Evolutionary conservation across 2,797 vertebrate genomes (phyloP).

Genomic region (Sorex maritimensis): DNA sequence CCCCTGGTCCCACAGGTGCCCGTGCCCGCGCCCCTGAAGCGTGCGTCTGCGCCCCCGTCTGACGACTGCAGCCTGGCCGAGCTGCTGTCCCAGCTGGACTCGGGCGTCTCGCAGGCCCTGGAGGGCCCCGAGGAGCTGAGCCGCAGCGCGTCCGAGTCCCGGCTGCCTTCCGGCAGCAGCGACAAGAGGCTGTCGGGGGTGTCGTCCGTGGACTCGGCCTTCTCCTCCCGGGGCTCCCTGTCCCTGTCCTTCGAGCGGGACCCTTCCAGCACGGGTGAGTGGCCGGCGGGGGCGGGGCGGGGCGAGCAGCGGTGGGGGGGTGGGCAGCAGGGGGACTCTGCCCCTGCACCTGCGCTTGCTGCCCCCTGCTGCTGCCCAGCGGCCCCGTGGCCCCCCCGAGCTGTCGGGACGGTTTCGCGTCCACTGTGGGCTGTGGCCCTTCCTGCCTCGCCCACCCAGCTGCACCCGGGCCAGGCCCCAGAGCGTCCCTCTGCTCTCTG

Average conservation of each 20-base stretch:
- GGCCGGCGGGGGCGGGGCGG: fast-evolving
- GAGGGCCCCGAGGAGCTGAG: constrained; percentile 94
- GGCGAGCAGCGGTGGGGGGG: fast-evolving
- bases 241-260: constrained; percentile 97
- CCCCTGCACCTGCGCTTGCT: not conserved
- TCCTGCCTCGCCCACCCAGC: too few species aligned
- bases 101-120: constrained; percentile 95
- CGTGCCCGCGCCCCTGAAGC: constrained; percentile 84
- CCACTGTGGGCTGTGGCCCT: too few species aligned
- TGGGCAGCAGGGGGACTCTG: not conserved
- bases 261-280: constrained; percentile 93
- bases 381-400: too few species aligned
- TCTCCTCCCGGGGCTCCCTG: constrained; percentile 98
- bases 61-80: constrained; percentile 97
- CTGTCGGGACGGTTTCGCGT: too few species aligned
- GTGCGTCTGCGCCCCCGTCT: constrained; percentile 92
- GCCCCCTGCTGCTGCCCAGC: too few species aligned
- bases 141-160: constrained; percentile 94
- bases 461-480: too few species aligned
- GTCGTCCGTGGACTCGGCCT: constrained; percentile 98
- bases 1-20: constrained; percentile 79
- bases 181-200: constrained; percentile 97
- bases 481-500: too few species aligned
- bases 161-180: constrained; percentile 91
- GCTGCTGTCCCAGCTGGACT: constrained; percentile 96